Base-by-base conservation (phyloP, 1,140 invertebrate genomes). In the Euglossa dilemma region DNA sequence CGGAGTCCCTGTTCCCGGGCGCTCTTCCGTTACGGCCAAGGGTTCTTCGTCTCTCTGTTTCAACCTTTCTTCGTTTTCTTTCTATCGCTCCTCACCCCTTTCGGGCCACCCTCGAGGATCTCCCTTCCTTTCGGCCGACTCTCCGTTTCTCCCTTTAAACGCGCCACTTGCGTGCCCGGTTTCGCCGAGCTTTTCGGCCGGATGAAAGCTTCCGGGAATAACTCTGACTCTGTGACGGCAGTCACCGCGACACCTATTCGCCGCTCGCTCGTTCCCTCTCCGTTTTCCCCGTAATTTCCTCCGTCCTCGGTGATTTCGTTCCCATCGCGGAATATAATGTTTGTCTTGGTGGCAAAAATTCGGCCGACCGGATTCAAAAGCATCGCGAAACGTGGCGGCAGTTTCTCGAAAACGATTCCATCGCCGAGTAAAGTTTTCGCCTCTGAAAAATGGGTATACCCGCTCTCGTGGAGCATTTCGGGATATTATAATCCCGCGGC, bases 401-500 rank as follows among this genome's bases (percentile, higher is more conserved):
- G 50, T 70, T 36, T 50, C 23, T 71, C 45, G 9, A 23, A 52
- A 52, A 8, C 12, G 28, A 36, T 66, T 25, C 14, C 11, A 23
- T 7, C 45, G 12, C 12, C 23, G 43, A 80, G 47, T 52, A 59
- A 25, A 50, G 52, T 54, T 52, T 67, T 52, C 64, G 45, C 72
- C 25, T 74, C 79, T 80, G 82, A 87, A 87, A 86, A 87, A 87
- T 84, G 80, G 28, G 2, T 23, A 18, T 25, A 57, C 64, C 36
- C 25, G 54, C 36, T 72, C 67, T 61, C 66, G 47, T 45, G 74
- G 25, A 81, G 70, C 81, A 84, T 86, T 89, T 85, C 70, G 73
- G 77, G 84, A 91, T 91, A 90, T 91, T 91, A 91, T 92, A 91
- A 92, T 92, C 87, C 63, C 83, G 79, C 67, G 75, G 82, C 82